A percentile compares a stretch with the other conserved stretches of the same genome.
Conservation (phyloP, 2,797 vertebrate genomes). For the Alauda arvensis region DNA sequence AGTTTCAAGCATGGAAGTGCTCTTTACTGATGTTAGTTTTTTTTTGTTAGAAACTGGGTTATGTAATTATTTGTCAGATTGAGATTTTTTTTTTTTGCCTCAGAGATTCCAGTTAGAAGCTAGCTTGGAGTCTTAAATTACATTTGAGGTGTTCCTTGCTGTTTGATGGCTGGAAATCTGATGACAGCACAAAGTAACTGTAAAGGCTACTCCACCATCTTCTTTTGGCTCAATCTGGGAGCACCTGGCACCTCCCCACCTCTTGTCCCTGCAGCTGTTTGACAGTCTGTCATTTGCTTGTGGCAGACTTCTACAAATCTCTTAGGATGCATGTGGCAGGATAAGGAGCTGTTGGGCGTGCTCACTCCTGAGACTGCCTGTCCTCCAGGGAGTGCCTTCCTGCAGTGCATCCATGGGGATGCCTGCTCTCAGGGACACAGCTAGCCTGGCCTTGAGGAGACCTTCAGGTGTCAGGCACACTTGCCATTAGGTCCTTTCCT, state of each 20-base stretch:
- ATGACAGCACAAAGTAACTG: background rate
- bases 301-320: background rate
- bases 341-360: background rate
- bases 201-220: background rate
- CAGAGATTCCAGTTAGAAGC: constrained; percentile 9
- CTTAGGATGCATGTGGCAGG: background rate
- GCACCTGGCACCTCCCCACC: background rate
- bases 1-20: background rate
- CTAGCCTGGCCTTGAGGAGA: background rate
- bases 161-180: background rate
- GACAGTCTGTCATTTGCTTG: background rate
- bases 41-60: background rate
- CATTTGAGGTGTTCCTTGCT: constrained; percentile 13
- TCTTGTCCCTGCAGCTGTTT: background rate
- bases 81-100: background rate
- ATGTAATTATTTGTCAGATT: background rate
- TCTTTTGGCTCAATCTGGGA: background rate
- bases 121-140: constrained; percentile 4
- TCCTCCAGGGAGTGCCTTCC: background rate
- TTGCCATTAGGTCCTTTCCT: background rate
- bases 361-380: background rate
- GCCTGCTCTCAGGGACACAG: background rate
- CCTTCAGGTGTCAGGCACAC: background rate
- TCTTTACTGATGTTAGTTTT: background rate
- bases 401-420: background rate